Base-by-base conservation (phyloP, 2,888 invertebrate genomes). In the Pogonocherus hispidulus region DNA sequence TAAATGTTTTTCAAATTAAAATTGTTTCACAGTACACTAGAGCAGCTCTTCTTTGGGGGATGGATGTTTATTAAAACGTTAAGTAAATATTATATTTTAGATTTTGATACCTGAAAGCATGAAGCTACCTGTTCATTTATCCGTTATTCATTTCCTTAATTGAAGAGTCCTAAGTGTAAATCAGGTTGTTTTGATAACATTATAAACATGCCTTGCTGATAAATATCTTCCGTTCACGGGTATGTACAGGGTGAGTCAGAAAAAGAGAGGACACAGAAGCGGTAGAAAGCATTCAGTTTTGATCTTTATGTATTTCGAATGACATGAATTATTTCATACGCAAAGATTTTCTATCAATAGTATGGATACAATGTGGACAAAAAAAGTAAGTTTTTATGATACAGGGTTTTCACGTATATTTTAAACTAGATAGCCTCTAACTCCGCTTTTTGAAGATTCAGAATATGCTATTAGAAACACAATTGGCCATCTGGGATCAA, bases 1-100 rank as follows among this genome's bases (percentile, higher is more conserved):
- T 70, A 67, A 60, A 71, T 71, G 72, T 73, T 74, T 74, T 73
- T 70, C 62, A 71, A 74, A 74, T 76, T 76, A 72, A 74, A 74
- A 67, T 71, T 73, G 72, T 69, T 74, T 74, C 52, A 35, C 52
- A 60, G 46, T 46, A 16, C 52, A 68, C 52, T 35, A 46, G 23
- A 46, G 47, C 20, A 8, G 44, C 19, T n/a, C 27, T 41, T 44
- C 41, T 60, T 32, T 47, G 41, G 9, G 47, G 47, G 59, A 47
- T 44, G 32, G 47, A 35, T 60, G 59, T 60, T 60, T 47, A 60
- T 60, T 60, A 60, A 60, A 60, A 67, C 32, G 62, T 27, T 46
- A 52, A 52, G 66, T 55, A 62, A 63, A 67, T 62, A 67, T 55
- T 67, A 37, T 41, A 55, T 55, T 55, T 55, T 18, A 55, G 35